Evolutionary conservation across 2,797 vertebrate genomes (phyloP), one percentile per base, ranked within the genome.

Genomic region (Avahi laniger): DNA sequence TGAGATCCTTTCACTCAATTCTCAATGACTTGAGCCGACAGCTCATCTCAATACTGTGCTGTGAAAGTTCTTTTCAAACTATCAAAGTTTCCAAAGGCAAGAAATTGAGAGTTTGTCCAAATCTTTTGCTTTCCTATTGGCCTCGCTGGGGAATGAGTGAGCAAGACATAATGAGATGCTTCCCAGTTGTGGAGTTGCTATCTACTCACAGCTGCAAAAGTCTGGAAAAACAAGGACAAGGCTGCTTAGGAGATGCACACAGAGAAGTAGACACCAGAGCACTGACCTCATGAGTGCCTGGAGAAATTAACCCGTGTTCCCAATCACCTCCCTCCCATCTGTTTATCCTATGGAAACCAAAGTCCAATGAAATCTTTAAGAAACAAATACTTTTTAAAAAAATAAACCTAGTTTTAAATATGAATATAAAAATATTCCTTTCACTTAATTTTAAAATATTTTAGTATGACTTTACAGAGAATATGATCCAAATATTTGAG

Each of bases 391-490:
- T 46, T 75, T 48, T 15, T 75, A 5, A 75, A 18, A 75, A 75
- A 48, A 33, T 46, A 48, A 82, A 43, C 14, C 57, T 83, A 2
- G 2, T 9, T 82, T 63, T 46, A 83, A 83, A 63, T 63, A 13
- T 33, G 57, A n/a, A 38, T 26, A 57, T 57, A 38, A 79, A 79
- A 79, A 54, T 10, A 24, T 57, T 79, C 22, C 22, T 26, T 57
- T 79, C n/a, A 14, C 50, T 79, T 38, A 79, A 79, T 79, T 54
- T 54, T 26, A 79, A 57, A 54, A 57, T 79, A 79, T 54, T 57
- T 50, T 79, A 79, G n/a, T 26, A 38, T 5, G 13, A 35, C 20
- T 79, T 35, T 57, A 57, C 2, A 17, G 24, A 15, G 13, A 79
- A 14, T 38, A 79, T 79, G 46, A 57, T 38, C 33, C 50, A 22